Conservation (phyloP, 2,888 invertebrate genomes). For the Ophioninae sp. region DNA sequence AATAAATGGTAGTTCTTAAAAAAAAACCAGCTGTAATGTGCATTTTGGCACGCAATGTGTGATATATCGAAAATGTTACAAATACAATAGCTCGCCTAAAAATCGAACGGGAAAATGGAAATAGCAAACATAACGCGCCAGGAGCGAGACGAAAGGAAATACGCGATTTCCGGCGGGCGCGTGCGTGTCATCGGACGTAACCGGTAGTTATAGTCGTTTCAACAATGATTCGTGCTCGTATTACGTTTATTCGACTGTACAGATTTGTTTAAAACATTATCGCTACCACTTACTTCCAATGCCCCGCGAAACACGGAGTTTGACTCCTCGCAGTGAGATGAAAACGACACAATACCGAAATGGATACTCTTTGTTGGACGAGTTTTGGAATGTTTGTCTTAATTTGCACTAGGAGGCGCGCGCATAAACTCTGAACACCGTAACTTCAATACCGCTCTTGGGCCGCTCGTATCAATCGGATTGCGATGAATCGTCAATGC, state of each 20-base stretch:
- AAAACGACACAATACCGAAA: slow-evolving; percentile 15
- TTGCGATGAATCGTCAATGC: slow-evolving; percentile 29
- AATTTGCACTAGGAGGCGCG: no score
- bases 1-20: slow-evolving; percentile 63
- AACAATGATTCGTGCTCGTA: slow-evolving; percentile 66
- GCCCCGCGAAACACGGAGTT: slow-evolving; percentile 53
- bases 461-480: slow-evolving; percentile 47
- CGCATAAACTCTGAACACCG: no score
- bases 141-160: slow-evolving; percentile 40
- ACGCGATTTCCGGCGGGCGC: slow-evolving; percentile 26
- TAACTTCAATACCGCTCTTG: slow-evolving; percentile 6
- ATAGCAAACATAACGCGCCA: slow-evolving; percentile 8
- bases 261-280: slow-evolving; percentile 70
- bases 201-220: slow-evolving; percentile 48
- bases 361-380: neutral
- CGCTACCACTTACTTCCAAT: slow-evolving; percentile 53
- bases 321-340: slow-evolving; percentile 42
- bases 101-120: slow-evolving; percentile 37
- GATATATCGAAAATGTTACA: slow-evolving; percentile 68
- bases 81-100: slow-evolving; percentile 59
- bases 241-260: slow-evolving; percentile 72
- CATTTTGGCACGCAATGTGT: slow-evolving; percentile 68
- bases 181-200: slow-evolving; percentile 48
- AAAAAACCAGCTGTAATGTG: slow-evolving; percentile 46
- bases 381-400: no score